Evolutionary conservation across 2,113 vertebrate genomes (phyloP).

Genomic region (Glaucidium brasilianum): DNA sequence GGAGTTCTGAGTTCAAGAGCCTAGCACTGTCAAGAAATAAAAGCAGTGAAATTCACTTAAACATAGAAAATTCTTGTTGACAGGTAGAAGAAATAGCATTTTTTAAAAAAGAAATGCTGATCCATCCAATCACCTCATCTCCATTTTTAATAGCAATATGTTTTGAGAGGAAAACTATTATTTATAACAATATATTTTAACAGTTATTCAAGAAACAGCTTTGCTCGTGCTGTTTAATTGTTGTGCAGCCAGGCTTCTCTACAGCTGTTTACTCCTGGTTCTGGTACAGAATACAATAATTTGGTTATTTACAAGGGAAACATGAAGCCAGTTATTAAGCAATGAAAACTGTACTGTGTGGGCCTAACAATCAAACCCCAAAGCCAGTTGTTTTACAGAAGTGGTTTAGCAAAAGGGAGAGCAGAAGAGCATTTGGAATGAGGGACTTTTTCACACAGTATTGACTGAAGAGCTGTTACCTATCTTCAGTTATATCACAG

Average conservation of each 20-base stretch:
- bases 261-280: not conserved
- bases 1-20: not conserved
- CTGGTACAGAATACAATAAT: not conserved
- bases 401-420: not conserved
- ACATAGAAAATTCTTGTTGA: not conserved
- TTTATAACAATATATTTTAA: not conserved
- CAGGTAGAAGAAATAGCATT: not conserved
- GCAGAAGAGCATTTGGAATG: not conserved
- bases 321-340: not conserved
- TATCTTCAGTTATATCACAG: not conserved
- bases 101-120: not conserved
- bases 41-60: not conserved
- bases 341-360: not conserved
- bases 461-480: not conserved
- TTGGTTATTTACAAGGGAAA: not conserved
- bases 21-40: not conserved
- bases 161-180: not conserved
- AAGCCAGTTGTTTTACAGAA: not conserved
- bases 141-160: not conserved
- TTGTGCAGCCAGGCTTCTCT: not conserved
- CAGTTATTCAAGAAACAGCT: not conserved
- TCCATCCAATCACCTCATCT: not conserved
- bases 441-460: not conserved
- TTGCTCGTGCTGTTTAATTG: not conserved
- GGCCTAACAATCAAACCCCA: not conserved